Base-by-base conservation (phyloP, 2,888 invertebrate species). In the Mycogona germanica region DNA sequence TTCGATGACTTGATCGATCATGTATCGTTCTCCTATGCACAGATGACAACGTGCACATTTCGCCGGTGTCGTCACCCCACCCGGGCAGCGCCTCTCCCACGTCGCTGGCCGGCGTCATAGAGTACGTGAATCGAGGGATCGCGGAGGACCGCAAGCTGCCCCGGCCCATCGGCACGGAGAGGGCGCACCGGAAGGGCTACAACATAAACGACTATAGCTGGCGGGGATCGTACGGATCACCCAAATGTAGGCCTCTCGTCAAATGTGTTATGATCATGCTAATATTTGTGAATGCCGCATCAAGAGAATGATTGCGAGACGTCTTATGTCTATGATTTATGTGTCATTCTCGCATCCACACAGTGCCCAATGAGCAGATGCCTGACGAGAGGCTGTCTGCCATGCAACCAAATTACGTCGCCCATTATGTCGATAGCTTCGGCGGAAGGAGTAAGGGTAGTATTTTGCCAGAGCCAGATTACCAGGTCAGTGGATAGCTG, bases 101-200 rank as follows among this genome's bases (percentile, higher is more conserved):
- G 52, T 54, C 45, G 23, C 19, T 55, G 26, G 41, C 26, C 12
- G 42, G 38, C 6, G 14, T 26, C 12, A 37, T 30, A 17, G 53
- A 57, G 12, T 55, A 52, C 12, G 23, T 23, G 14, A 26, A 53
- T 46, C 56, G 50, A 40, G 30, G 41, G 37, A 56, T 51, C 14
- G 58, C 55, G 7, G 66, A 67, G 26, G 67, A 68, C 44, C 58
- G 66, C 17, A 63, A 65, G 55, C 63, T 64, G 53, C 64, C 64
- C 17, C 61, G 67, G 46, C 72, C 72, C 12, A 72, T 72, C 50
- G 72, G 72, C 29, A 69, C 68, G 17, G 71, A 71, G 59, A 60
- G 71, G 40, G 65, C 66, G n/a, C 66, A 64, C 46, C 32, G 47
- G 42, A 63, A 63, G 49, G 56, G 58, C 32, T 61, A 62, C 21